Evolutionary conservation across 2,797 vertebrate genomes (phyloP).

Genomic region (Alosa sapidissima): DNA sequence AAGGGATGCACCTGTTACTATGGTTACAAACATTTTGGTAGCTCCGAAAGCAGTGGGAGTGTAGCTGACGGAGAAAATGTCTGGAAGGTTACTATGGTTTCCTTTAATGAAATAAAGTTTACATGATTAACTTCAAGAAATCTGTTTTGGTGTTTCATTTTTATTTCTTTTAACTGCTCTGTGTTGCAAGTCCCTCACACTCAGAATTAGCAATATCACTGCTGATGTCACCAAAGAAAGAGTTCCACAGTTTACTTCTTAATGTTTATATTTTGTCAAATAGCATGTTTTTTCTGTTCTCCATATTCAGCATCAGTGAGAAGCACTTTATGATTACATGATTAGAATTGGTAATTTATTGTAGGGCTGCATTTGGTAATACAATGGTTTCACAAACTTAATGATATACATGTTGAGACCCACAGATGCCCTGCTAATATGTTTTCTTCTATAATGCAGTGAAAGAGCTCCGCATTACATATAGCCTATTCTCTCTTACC

Average conservation of each 20-base stretch:
- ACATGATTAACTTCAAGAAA: background rate
- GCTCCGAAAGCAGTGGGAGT: background rate
- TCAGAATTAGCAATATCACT: background rate
- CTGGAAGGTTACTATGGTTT: background rate
- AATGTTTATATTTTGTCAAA: background rate
- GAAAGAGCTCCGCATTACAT: background rate
- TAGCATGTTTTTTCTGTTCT: background rate
- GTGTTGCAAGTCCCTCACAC: background rate
- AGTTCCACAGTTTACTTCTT: background rate
- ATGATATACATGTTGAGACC: background rate
- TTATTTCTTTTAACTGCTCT: background rate
- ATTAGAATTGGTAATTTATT: background rate
- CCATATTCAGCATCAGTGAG: background rate
- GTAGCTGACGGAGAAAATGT: background rate
- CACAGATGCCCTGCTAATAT: background rate
- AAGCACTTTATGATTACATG: background rate
- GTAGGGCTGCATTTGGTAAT: background rate
- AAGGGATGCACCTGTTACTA: background rate
- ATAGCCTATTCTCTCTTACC: background rate
- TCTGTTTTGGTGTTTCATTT: background rate
- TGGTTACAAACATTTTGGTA: constrained; percentile 19
- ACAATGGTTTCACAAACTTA: background rate
- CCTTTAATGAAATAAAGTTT: constrained; percentile 5
- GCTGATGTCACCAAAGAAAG: background rate
- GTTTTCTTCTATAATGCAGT: background rate